Conservation (phyloP, 2,888 invertebrate genomes). For the Hylaea fasciaria region DNA sequence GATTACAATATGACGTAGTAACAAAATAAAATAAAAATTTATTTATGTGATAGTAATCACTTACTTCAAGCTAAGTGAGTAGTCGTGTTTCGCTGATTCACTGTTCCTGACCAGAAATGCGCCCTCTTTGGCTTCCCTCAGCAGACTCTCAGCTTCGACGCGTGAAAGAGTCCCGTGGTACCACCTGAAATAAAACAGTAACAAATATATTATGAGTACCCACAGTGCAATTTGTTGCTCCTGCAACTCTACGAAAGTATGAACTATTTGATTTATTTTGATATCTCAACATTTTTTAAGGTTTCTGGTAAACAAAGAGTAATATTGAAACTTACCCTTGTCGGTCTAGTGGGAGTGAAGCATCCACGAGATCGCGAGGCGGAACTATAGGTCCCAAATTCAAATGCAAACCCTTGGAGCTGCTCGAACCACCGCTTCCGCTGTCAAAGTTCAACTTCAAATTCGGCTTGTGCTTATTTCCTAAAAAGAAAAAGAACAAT, state of each 20-base stretch:
- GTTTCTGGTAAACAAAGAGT: neutral
- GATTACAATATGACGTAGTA: too few relatives aligned
- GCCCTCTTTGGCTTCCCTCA: conserved; percentile 93
- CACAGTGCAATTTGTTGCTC: too few relatives aligned
- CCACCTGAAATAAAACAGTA: conserved; percentile 86
- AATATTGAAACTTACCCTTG: conserved; percentile 89
- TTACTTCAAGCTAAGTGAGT: conserved; percentile 97
- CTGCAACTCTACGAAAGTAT: too few relatives aligned
- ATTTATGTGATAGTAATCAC: conserved; percentile 51
- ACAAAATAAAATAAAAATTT: too few relatives aligned
- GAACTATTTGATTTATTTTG: too few relatives aligned
- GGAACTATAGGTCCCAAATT: conserved; percentile 88
- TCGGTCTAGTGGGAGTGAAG: conserved; percentile 92
- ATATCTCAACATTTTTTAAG: too few relatives aligned
- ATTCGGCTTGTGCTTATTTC: conserved; percentile 87
- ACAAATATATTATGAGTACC: conserved; percentile 34
- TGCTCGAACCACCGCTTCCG: conserved; percentile 75
- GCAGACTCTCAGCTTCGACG: conserved; percentile 94
- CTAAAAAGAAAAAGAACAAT: conserved; percentile 54
- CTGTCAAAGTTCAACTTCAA: conserved; percentile 90
- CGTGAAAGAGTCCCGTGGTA: conserved; percentile 97
- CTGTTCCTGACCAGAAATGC: conserved; percentile 97
- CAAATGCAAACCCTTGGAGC: conserved; percentile 87
- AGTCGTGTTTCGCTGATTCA: conserved; percentile 96
- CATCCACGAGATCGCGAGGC: conserved; percentile 91